phyloP scores from a whole-genome alignment of 2,113 vertebrate species.

The Todiramphus saurophagus region DNA sequence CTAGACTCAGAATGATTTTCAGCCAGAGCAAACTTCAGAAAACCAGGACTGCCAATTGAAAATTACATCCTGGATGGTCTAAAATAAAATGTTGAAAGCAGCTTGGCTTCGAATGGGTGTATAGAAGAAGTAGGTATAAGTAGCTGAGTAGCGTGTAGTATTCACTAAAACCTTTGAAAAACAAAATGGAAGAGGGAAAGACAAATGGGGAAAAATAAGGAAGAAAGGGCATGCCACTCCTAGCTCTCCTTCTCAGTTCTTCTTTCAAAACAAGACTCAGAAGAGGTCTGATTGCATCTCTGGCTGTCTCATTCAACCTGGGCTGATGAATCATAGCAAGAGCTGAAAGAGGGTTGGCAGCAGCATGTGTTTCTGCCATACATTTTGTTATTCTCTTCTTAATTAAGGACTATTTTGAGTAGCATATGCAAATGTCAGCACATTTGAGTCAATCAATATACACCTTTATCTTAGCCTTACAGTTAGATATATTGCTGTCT shows the following conservation, averaged over 20 bases:
- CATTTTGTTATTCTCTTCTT: constrained; percentile 47
- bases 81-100: neutral
- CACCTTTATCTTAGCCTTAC: constrained; percentile 6
- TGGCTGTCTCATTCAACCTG: neutral
- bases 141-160: neutral
- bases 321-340: constrained; percentile 38
- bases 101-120: neutral
- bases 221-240: neutral
- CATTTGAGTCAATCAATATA: neutral
- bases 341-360: constrained; percentile 25
- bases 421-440: constrained; percentile 23
- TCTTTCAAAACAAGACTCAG: constrained; percentile 40
- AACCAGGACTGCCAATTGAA: neutral
- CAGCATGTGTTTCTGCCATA: neutral
- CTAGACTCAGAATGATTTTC: neutral
- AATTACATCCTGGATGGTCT: neutral
- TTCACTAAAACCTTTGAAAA: neutral
- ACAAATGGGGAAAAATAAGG: neutral
- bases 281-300: constrained; percentile 42
- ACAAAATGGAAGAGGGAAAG: neutral
- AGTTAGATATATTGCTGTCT: neutral
- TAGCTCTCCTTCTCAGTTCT: neutral
- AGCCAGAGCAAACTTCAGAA: neutral
- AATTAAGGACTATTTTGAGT: constrained; percentile 25
- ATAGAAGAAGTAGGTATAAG: neutral